Conservation (phyloP, 2,888 invertebrate species). For the Megastigmus dorsalis region DNA sequence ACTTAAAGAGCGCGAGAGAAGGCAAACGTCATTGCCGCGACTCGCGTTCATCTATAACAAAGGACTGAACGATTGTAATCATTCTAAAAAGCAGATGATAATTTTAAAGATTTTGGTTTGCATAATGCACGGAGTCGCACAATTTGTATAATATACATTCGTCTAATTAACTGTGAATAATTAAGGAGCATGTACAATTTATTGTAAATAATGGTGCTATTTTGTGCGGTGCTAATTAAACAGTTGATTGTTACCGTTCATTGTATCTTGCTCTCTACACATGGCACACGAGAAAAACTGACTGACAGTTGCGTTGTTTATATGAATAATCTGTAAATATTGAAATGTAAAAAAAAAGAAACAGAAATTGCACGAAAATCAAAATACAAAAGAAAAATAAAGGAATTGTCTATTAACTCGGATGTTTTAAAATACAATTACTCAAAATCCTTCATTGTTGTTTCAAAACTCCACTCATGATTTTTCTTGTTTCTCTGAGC, state of each 20-base stretch:
- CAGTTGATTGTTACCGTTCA: too few relatives aligned
- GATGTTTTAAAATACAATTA: constrained; percentile 9
- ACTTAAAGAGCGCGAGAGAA: not conserved
- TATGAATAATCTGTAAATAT: constrained; percentile 6
- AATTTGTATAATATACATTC: constrained; percentile 1
- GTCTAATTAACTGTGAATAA: constrained; percentile 9
- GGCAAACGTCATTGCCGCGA: too few relatives aligned
- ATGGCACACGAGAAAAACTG: not conserved
- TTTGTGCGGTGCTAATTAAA: not conserved
- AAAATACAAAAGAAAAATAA: constrained; percentile 1
- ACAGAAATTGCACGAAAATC: constrained; percentile 8
- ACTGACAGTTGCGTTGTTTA: not conserved
- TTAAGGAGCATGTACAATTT: constrained; percentile 31
- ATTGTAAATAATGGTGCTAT: constrained; percentile 40
- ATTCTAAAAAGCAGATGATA: not conserved
- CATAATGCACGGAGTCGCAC: constrained; percentile 18
- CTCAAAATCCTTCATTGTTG: not conserved
- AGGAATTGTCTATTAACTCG: not conserved
- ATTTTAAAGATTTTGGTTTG: not conserved
- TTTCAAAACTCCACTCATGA: too few relatives aligned
- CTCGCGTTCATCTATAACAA: not conserved
- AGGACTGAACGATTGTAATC: constrained; percentile 11
- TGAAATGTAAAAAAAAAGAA: constrained; percentile 5
- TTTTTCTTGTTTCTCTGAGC: too few relatives aligned
- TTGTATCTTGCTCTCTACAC: too few relatives aligned